A percentile compares a stretch with the other conserved stretches of the same genome.
These are phyloP conservation scores for Lasius fuliginosus DNA, from an alignment of 2,888 invertebrate genomes.

Conservation along the genomic window DNA sequence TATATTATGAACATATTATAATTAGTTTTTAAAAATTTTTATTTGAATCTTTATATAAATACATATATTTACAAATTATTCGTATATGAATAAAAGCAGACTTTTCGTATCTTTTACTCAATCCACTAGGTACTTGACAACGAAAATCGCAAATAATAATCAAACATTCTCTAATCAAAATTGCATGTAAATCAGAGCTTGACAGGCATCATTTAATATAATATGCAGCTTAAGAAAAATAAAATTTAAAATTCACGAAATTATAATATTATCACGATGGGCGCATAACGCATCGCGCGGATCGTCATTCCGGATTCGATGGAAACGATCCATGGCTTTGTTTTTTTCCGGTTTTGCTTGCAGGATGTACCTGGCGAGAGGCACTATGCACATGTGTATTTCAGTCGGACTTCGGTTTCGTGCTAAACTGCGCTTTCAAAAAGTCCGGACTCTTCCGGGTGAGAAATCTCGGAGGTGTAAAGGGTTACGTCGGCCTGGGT, in stretches of 20 bases:
- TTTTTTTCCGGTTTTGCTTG: conserved; percentile 85
- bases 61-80: neutral
- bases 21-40: neutral
- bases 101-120: neutral
- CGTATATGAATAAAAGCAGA: neutral
- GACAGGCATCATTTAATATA: conserved; percentile 18
- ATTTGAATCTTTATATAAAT: neutral
- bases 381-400: conserved; percentile 94
- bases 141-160: neutral
- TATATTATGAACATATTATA: neutral
- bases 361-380: conserved; percentile 89
- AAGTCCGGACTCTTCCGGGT: conserved; percentile 96
- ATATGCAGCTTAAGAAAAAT: conserved; percentile 13
- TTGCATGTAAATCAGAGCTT: conserved; percentile 10
- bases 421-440: conserved; percentile 97
- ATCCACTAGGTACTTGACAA: neutral
- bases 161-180: neutral
- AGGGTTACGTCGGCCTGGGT: conserved; percentile 96
- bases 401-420: conserved; percentile 96
- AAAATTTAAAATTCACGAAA: conserved; percentile 7
- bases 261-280: neutral
- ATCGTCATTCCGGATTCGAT: conserved; percentile 26
- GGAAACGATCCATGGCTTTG: conserved; percentile 71
- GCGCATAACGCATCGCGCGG: neutral
- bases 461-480: conserved; percentile 95